Conservation (phyloP, 1,140 invertebrate genomes). For the Sarcophaga bullata region DNA sequence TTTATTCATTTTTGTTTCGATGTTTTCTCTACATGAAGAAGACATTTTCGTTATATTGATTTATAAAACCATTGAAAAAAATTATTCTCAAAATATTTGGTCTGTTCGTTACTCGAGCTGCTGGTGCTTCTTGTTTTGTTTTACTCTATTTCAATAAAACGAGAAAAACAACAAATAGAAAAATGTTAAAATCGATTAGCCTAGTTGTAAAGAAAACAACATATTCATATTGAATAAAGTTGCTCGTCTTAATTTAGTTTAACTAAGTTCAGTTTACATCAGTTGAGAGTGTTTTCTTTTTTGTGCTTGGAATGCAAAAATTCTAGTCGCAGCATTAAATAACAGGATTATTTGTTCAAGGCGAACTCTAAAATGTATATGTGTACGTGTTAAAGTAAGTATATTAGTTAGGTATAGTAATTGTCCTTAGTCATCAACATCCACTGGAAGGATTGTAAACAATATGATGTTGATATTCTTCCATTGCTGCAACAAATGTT, state of each 20-base stretch:
- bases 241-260: neutral
- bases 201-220: slow-evolving; percentile 25
- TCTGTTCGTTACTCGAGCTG: neutral
- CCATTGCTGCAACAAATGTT: neutral
- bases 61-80: neutral
- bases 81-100: neutral
- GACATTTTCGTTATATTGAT: slow-evolving; percentile 5
- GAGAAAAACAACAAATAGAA: neutral
- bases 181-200: slow-evolving; percentile 29
- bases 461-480: neutral
- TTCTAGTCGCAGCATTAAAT: neutral
- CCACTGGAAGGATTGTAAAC: neutral
- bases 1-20: too few species aligned
- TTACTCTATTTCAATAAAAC: neutral
- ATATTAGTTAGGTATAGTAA: neutral
- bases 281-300: neutral
- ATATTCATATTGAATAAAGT: neutral
- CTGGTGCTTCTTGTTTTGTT: neutral
- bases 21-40: too few species aligned
- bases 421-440: neutral
- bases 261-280: neutral
- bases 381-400: neutral
- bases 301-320: neutral
- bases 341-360: neutral
- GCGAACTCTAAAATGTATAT: neutral